phyloP scores from a whole-genome alignment of 2,113 vertebrate genomes.

The Phalacrocorax aristotelis region DNA sequence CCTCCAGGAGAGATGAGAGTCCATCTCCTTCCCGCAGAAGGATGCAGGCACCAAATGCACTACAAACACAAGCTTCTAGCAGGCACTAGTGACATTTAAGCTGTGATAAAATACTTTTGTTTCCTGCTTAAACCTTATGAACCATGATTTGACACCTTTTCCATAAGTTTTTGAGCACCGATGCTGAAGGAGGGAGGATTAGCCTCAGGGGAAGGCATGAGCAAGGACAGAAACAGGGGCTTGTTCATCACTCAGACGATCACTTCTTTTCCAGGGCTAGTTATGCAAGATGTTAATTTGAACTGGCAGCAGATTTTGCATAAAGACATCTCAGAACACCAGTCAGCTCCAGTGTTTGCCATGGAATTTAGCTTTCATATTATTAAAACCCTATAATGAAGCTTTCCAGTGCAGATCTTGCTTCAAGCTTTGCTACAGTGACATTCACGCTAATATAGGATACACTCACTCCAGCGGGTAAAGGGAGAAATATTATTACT shows the following conservation, averaged over 20 bases:
- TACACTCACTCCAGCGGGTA: background rate
- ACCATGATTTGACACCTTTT: background rate
- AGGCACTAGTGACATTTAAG: background rate
- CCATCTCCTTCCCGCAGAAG: background rate
- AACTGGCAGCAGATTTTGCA: constrained; percentile 21
- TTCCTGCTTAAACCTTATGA: background rate
- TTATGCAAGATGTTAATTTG: background rate
- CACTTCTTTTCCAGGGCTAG: background rate
- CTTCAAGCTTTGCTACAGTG: background rate
- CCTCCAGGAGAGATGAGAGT: background rate
- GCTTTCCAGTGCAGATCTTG: background rate
- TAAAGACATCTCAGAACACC: background rate
- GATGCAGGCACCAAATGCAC: background rate
- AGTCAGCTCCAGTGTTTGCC: background rate
- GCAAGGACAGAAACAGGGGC: background rate
- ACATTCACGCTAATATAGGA: background rate
- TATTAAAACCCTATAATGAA: background rate
- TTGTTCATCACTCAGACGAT: background rate
- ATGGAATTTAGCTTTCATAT: background rate
- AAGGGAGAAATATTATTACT: background rate
- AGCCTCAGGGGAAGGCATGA: background rate
- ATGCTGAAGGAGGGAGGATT: background rate
- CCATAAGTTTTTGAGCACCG: background rate
- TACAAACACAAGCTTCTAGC: background rate
- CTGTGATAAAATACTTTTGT: background rate